Percentiles rank a stretch among this genome's conserved stretches.
Evolutionary conservation across 2,888 invertebrate genomes (phyloP).

Genomic region (Ochlodes sylvanus): DNA sequence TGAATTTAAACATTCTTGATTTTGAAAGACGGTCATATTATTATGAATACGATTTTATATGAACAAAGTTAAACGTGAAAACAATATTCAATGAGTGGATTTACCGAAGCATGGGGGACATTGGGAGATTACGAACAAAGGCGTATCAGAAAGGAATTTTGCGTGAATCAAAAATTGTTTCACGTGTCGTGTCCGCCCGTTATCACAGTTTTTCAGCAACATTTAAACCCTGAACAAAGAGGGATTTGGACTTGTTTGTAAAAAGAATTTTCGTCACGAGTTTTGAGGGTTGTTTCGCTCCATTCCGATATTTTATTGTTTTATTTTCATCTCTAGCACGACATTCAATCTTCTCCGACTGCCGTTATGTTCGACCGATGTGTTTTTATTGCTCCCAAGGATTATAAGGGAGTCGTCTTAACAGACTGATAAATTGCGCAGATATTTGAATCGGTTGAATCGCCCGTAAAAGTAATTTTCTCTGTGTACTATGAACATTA

Average conservation of each 20-base stretch:
- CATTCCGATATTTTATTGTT: constrained; percentile 37
- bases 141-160: neutral
- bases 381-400: constrained; percentile 2
- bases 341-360: constrained; percentile 1
- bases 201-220: constrained; percentile 46
- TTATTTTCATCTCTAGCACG: constrained; percentile 24
- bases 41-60: too few relatives aligned
- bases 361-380: constrained; percentile 10
- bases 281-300: constrained; percentile 12
- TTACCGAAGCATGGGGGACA: neutral
- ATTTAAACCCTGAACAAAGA: constrained; percentile 51
- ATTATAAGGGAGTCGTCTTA: neutral
- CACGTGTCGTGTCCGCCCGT: constrained; percentile 8
- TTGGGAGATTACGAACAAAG: neutral
- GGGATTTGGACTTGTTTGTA: constrained; percentile 45
- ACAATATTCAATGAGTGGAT: neutral
- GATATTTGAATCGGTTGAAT: constrained; percentile 1
- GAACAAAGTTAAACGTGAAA: too few relatives aligned
- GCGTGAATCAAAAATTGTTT: constrained; percentile 5
- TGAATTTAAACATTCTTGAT: too few relatives aligned
- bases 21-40: too few relatives aligned
- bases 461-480: too few relatives aligned
- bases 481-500: too few relatives aligned
- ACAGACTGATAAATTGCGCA: neutral
- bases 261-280: constrained; percentile 30